Evolutionary conservation across 2,888 invertebrate species (phyloP), one percentile per base, ranked within the genome.

Genomic region (Abscondita cerata): DNA sequence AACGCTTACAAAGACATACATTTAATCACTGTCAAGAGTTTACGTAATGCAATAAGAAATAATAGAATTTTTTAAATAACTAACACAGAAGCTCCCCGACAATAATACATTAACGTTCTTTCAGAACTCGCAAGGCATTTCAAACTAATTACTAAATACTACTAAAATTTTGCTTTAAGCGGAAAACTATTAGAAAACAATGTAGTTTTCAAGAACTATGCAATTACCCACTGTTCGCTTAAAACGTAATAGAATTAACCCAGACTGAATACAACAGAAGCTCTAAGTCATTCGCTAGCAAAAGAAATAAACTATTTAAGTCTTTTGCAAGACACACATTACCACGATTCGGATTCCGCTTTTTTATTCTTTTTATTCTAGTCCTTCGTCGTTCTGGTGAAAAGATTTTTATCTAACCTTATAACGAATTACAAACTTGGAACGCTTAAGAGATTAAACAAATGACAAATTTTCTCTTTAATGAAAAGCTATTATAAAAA

Each of bases 121-220:
- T 48, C 31, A 15, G 12, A 15, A 48, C 31, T 12, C 31, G 48
- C 31, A 48, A 31, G 25, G 48, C 48, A 48, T 48, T 48, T 48
- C 31, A 48, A 48, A 48, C 48, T 48, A 48, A 48, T 48, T 48
- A 34, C 34, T 15, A 34, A n/a, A 50, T 18, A 50, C 16, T 50
- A 33, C 33, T 50, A 50, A 15, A 34, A 16, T 9, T 36, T 36
- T 9, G 5, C 11, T 36, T 9, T n/a, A 36, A 40, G n/a, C 40
- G 40, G 6, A 40, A 40, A 44, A 44, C 44, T 18, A 44, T 18
- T 44, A 44, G 44, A 44, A 44, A 44, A 44, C 11, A 44, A 40
- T 6, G n/a, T 15, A 40, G 12, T 13, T 25, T 40, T 40, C 40
- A 40, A 40, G 18, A 19, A 44, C 18, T 44, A 6, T 44, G 18